Evolutionary conservation across 2,888 invertebrate species (phyloP).

Genomic region (Ornithoptera priamus): DNA sequence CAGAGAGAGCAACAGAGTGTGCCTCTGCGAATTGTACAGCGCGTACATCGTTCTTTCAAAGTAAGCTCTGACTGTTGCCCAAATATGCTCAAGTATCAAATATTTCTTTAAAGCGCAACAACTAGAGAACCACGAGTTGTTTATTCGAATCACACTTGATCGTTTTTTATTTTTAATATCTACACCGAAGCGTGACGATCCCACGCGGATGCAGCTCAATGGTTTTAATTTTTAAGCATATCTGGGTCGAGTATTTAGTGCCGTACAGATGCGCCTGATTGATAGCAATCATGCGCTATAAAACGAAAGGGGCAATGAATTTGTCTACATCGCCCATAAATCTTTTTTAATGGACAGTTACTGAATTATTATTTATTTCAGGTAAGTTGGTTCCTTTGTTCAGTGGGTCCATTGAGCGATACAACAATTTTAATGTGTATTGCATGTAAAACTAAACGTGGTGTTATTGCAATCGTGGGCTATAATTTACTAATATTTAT

Average conservation of each 20-base stretch:
- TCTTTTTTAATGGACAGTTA: constrained; percentile 14
- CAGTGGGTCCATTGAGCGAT: constrained; percentile 1
- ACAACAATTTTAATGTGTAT: not conserved
- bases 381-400: constrained; percentile 24
- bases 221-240: constrained; percentile 21
- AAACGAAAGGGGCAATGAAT: constrained; percentile 18
- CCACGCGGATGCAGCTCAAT: constrained; percentile 21
- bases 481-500: not conserved
- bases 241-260: constrained; percentile 29
- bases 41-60: too few species aligned
- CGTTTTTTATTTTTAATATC: constrained; percentile 18
- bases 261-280: constrained; percentile 27
- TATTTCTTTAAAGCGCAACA: too few species aligned
- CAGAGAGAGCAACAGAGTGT: too few species aligned
- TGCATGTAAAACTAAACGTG: too few species aligned
- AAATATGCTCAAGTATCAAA: too few species aligned
- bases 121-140: too few species aligned
- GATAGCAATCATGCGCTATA: constrained; percentile 24
- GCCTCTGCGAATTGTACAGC: too few species aligned
- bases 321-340: constrained; percentile 16
- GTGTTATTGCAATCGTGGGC: not conserved
- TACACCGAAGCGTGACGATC: constrained; percentile 15
- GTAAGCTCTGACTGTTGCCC: too few species aligned
- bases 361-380: constrained; percentile 18
- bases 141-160: not conserved